Percentiles rank a stretch among this genome's conserved stretches.
These are phyloP conservation scores for Charina bottae DNA, from an alignment of 2,113 vertebrate species.

Conservation along the genomic window DNA sequence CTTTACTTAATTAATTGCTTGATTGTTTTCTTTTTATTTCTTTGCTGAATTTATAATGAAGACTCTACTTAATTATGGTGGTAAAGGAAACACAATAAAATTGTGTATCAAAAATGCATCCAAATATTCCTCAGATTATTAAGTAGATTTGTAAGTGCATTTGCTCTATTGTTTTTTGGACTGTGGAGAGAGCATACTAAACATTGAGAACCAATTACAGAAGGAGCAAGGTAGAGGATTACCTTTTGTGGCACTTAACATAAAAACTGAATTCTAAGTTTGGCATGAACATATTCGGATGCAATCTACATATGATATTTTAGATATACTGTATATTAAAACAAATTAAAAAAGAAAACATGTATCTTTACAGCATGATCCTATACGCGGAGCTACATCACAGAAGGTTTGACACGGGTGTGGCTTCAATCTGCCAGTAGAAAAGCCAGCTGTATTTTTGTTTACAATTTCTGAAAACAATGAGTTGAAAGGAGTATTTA, in stretches of 20 bases:
- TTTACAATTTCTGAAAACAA: no score
- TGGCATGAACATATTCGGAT: not conserved
- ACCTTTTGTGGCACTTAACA: not conserved
- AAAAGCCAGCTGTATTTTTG: not conserved
- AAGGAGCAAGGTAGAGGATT: not conserved
- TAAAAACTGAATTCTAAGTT: not conserved
- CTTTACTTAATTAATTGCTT: no score
- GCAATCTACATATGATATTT: not conserved
- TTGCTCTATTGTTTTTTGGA: no score
- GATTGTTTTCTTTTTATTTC: no score
- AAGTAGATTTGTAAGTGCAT: no score
- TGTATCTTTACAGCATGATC: not conserved
- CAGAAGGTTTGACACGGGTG: not conserved
- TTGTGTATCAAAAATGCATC: no score
- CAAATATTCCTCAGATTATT: no score
- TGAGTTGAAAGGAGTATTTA: no score
- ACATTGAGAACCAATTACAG: not conserved
- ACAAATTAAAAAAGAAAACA: not conserved
- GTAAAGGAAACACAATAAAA: no score
- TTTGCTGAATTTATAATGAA: no score
- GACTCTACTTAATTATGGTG: no score
- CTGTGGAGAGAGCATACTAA: no score
- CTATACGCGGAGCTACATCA: not conserved
- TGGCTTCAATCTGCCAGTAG: not conserved
- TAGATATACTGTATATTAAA: not conserved